Evolutionary conservation across 1,140 invertebrate genomes (phyloP).

Genomic region (Drosophila bocki): DNA sequence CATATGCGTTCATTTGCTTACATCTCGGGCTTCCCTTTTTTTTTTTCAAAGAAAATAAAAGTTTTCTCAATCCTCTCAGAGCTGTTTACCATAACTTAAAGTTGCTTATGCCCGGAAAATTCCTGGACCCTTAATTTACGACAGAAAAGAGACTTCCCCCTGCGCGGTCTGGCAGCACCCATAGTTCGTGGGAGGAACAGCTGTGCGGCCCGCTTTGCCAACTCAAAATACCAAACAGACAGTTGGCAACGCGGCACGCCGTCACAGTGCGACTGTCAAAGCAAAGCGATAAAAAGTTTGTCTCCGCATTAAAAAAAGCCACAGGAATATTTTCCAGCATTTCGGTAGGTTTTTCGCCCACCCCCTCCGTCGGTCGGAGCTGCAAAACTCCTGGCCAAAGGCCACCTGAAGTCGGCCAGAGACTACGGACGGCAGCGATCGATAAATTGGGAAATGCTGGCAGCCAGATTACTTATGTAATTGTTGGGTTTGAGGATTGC

Average conservation of each 20-base stretch:
- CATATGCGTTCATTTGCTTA: neutral
- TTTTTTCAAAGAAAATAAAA: neutral
- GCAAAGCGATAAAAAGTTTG: slow-evolving; percentile 70
- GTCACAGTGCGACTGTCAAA: slow-evolving; percentile 73
- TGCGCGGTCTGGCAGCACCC: neutral
- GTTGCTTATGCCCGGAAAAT: neutral
- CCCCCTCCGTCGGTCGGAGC: neutral
- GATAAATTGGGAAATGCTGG: slow-evolving; percentile 35
- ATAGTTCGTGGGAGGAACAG: neutral
- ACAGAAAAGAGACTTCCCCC: neutral
- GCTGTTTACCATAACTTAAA: neutral
- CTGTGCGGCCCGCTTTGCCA: neutral
- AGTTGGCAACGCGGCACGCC: slow-evolving; percentile 64
- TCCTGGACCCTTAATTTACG: neutral
- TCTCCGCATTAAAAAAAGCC: slow-evolving; percentile 71
- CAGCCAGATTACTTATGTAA: slow-evolving; percentile 74
- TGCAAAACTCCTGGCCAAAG: too few relatives aligned
- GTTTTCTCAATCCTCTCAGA: neutral
- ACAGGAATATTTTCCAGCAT: slow-evolving; percentile 78
- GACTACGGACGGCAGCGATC: slow-evolving; percentile 11
- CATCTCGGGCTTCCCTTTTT: too few relatives aligned
- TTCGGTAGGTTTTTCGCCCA: slow-evolving; percentile 60
- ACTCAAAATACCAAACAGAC: slow-evolving; percentile 8
- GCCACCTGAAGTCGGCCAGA: too few relatives aligned
- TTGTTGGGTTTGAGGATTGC: slow-evolving; percentile 45